These are phyloP conservation scores for Protula sp. DNA, from an alignment of 2,888 invertebrate genomes.

Conservation along the genomic window DNA sequence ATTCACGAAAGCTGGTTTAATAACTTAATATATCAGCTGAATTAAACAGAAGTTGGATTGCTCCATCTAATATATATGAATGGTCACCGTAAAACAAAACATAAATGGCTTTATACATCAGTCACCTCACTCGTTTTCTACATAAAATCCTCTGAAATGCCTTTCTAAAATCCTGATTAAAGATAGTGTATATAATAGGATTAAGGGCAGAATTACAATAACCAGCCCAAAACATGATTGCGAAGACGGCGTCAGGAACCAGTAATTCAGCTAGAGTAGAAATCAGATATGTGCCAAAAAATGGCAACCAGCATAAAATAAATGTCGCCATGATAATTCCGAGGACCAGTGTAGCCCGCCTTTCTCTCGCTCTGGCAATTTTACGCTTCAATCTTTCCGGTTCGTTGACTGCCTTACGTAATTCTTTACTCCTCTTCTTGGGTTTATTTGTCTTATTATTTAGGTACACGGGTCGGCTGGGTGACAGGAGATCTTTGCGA, in stretches of 20 bases:
- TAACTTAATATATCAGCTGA: too few relatives aligned
- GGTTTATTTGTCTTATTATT: neutral
- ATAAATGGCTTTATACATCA: too few relatives aligned
- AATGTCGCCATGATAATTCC: constrained; percentile 98
- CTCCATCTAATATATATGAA: too few relatives aligned
- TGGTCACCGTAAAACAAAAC: too few relatives aligned
- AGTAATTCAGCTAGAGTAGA: constrained; percentile 38
- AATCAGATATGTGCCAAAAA: constrained; percentile 66
- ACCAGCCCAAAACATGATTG: constrained; percentile 84
- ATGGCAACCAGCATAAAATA: constrained; percentile 96
- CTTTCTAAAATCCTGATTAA: constrained; percentile 84
- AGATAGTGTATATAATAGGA: constrained; percentile 90
- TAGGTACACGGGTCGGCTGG: neutral
- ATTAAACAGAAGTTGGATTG: too few relatives aligned
- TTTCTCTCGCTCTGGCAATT: constrained; percentile 90
- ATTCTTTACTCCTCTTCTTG: neutral
- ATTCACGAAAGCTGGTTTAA: too few relatives aligned
- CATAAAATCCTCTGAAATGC: constrained; percentile 62
- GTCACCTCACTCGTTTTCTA: constrained; percentile 2
- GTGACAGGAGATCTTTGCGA: neutral
- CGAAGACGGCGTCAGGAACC: constrained; percentile 7
- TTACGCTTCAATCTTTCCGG: constrained; percentile 82
- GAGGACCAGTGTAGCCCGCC: constrained; percentile 90
- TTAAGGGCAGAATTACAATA: constrained; percentile 64
- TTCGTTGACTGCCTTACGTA: constrained; percentile 63